Percentiles rank a stretch among this genome's conserved stretches.
Conservation (phyloP, 1,140 invertebrate species). For the Scylla paramamosain region DNA sequence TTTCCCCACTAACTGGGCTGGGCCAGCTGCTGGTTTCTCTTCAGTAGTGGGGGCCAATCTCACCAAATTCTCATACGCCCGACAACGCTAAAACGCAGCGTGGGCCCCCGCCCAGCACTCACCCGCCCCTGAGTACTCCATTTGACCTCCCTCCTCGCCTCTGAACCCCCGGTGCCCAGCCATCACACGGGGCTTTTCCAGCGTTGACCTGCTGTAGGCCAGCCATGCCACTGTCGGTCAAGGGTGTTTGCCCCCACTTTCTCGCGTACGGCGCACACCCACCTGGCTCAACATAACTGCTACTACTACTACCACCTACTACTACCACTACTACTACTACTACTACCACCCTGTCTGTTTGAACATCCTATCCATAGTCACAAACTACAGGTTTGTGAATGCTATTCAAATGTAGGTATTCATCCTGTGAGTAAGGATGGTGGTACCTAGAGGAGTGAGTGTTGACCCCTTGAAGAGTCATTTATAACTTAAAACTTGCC, state of each 20-base stretch:
- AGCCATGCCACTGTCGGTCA: conserved; percentile 73
- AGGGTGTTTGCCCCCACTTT: conserved; percentile 76
- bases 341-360: conserved; percentile 74
- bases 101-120: conserved; percentile 14
- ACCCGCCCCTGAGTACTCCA: conserved; percentile 17
- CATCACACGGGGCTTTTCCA: conserved; percentile 39
- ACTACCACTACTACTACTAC: conserved; percentile 73
- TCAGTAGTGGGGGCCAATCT: conserved; percentile 9
- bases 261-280: conserved; percentile 69
- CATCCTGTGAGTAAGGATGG: conserved; percentile 69
- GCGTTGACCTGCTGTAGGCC: conserved; percentile 64
- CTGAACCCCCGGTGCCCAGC: conserved; percentile 26
- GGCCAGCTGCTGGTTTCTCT: conserved; percentile 9
- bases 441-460: conserved; percentile 71
- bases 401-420: conserved; percentile 65
- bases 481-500: conserved; percentile 49
- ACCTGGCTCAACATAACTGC: conserved; percentile 72
- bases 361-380: conserved; percentile 71
- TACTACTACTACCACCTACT: conserved; percentile 73
- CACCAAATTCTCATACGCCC: conserved; percentile 19
- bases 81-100: conserved; percentile 16
- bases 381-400: conserved; percentile 70
- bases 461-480: conserved; percentile 66
- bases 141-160: conserved; percentile 18
- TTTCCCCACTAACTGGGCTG: not conserved